Evolutionary conservation across 23 tunicate genomes (phyloP), one percentile per base, ranked within the genome.

Genomic region (Clavelina lepadiformis): DNA sequence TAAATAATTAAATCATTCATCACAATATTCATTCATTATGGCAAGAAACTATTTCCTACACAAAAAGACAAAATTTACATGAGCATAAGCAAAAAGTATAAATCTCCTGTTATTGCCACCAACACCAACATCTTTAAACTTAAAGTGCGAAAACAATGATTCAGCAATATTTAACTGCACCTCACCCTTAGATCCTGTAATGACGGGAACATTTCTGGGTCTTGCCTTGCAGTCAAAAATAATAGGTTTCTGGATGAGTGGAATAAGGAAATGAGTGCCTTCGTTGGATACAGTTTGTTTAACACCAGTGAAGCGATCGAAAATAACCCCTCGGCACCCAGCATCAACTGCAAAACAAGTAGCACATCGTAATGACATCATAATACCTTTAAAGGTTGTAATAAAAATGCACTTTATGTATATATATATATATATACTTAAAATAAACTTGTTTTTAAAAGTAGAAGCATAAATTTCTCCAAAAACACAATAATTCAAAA

Each of bases 241-340:
- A 31, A 86, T 86, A 52, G 99, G 99, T 49, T 76, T 94, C 65
- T 94, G 99, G 1, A 94, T 67, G 24, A 80, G 35, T 27, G 99
- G 99, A 44, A 94, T 80, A 37, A 94, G 73, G 63, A 94, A 94
- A 52, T 94, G 99, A 25, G 99, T 94, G 18, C 99, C 99, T 75
- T 94, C 99, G 36, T 79, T 68, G 11, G 75, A 30, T 1, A 94
- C 91, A 28, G 70, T 88, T 58, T 86, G 69, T 69, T 74, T 73
- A 6, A 94, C 94, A 0, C 99, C 99, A 3, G 73, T 25, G 70
- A 94, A 76, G 2, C 99, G 80, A 67, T 94, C 99, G 41, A 94
- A 94, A 20, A 94, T 86, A 3, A 94, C 99, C 8, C 96, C 99
- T 50, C 99, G 52, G 56, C 95, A 86, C 21, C 99, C 99, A 38